Base-by-base conservation (phyloP, 2,888 invertebrate genomes). In the Cerastoderma edule region DNA sequence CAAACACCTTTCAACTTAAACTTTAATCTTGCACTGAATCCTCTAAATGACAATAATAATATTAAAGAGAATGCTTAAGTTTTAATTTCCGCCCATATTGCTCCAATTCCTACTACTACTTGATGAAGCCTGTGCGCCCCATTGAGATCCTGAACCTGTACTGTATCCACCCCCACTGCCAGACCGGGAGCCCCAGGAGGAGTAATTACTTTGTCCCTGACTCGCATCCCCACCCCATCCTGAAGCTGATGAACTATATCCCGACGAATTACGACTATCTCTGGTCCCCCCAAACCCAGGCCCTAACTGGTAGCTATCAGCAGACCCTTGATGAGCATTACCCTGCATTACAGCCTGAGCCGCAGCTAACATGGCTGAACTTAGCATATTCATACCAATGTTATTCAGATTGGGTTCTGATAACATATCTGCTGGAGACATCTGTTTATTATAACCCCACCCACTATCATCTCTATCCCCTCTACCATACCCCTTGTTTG, bases 351-450 rank as follows among this genome's bases (percentile, higher is more conserved):
- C 85, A 53, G 89, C 89, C 75, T 89, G 89, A 27, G 89, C 89
- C 30, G 89, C 89, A 5, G 89, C 89, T 50, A 90, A 73, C 88
- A 90, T 88, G 22, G 89, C 89, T 22, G 88, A 86, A 71, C 89
- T 89, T 8, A 90, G 72, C 67, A 89, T 85, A 70, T 88, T 89
- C 88, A 89, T 89, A 30, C 88, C 88, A 70, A 89, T 75, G 56
- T 88, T 88, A 60, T 78, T 83, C 67, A 84, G 69, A 48, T 53
- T 57, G 24, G 75, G 75, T 54, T 80, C 72, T 2, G 71, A 50
- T 69, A 73, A 67, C 27, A 73, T 70, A n/a, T 67, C 54, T n/a
- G n/a, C n/a, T n/a, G n/a, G n/a, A n/a, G n/a, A n/a, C n/a, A n/a
- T n/a, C 3, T 35, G 39, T 30, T 53, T 50, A 27, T 46, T 67